Evolutionary conservation across 1,140 invertebrate genomes (phyloP).

Genomic region (Elysia chlorotica): DNA sequence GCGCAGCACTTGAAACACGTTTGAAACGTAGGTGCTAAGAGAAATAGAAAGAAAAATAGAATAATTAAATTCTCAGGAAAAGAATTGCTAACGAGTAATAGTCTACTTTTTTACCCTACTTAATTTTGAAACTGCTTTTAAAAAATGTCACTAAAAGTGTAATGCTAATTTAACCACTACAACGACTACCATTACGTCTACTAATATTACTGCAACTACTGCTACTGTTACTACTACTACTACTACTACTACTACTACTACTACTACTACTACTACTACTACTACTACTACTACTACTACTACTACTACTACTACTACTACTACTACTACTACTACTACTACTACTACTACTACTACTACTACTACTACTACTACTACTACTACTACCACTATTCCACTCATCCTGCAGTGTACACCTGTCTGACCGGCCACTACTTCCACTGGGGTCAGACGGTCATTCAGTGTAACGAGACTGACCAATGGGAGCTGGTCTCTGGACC

Average conservation of each 20-base stretch:
- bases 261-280: conserved; percentile 28
- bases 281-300: conserved; percentile 28
- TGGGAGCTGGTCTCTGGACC: too few relatives aligned
- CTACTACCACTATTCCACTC: background rate
- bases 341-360: background rate
- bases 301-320: conserved; percentile 25
- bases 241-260: conserved; percentile 29
- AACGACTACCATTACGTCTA: background rate
- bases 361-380: conserved; percentile 12
- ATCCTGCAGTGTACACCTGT: too few relatives aligned
- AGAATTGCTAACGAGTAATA: too few relatives aligned
- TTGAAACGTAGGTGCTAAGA: too few relatives aligned
- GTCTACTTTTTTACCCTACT: too few relatives aligned
- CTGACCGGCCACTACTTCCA: too few relatives aligned
- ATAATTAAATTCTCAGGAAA: too few relatives aligned
- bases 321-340: background rate
- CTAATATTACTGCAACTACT: background rate
- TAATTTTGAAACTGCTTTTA: conserved; percentile 3
- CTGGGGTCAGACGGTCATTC: too few relatives aligned
- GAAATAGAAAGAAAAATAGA: too few relatives aligned
- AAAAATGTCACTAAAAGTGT: conserved; percentile 6
- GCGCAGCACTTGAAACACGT: too few relatives aligned
- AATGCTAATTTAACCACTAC: conserved; percentile 19
- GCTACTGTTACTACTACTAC: conserved; percentile 18
- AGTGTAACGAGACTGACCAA: too few relatives aligned